Evolutionary conservation across 2,888 invertebrate genomes (phyloP), one percentile per base, ranked within the genome.

Genomic region (Volucella inanis): DNA sequence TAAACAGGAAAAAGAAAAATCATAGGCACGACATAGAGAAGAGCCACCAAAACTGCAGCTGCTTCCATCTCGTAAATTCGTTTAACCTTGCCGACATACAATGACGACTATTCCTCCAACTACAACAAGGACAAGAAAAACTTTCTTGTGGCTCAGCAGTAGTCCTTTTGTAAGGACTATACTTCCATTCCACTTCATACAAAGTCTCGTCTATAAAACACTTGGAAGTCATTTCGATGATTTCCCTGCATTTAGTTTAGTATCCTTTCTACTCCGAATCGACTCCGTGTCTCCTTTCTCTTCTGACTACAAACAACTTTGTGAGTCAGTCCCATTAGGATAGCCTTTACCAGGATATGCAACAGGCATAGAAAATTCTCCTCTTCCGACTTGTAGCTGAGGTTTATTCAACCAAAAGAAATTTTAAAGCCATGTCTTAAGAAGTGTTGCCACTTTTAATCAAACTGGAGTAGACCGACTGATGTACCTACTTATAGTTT

Each of bases 391-490:
- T 81, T 75, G 78, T 85, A 81, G 87, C 87, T 86, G 88, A 88
- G 87, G 89, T 88, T 90, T 90, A 89, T 88, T 90, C 90, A 90
- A 91, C 90, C 90, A 90, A 90, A 91, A 89, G 90, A 90, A 88
- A 88, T 87, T 87, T 62, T 22, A 22, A 22, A 22, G 22, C 22
- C 22, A 22, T 22, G 22, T 22, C 22, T 22, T 22, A 3, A 22
- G 22, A 22, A 22, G 22, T 22, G 22, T 22, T 22, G 22, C 22
- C 22, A 22, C 22, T 22, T 3, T 22, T 22, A 22, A 22, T 22
- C 22, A 22, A 22, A 22, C 3, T 3, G 22, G 22, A 22, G 22
- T 22, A 22, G 22, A 84, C 77, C 72, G 57, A 76, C n/a, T n/a
- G n/a, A n/a, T n/a, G n/a, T n/a, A n/a, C n/a, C n/a, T n/a, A n/a